phyloP scores from a whole-genome alignment of 2,113 vertebrate genomes.

The Periophthalmodon schlosseri region DNA sequence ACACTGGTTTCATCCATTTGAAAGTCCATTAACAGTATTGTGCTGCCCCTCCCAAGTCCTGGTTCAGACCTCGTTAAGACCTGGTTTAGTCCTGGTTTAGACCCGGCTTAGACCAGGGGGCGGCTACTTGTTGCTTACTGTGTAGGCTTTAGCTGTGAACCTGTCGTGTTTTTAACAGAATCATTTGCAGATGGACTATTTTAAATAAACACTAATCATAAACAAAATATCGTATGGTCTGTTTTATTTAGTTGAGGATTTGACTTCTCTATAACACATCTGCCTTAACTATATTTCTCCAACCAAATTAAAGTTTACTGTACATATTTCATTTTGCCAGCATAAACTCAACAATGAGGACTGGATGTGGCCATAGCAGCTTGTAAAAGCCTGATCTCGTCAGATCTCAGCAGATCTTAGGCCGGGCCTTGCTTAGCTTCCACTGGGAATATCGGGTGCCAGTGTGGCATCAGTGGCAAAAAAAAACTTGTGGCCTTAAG shows the following conservation, averaged over 20 bases:
- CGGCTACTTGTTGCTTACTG: slow-evolving; percentile 85
- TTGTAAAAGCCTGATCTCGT: no score
- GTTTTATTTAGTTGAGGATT: not conserved
- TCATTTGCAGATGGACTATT: slow-evolving; percentile 80
- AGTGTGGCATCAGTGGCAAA: no score
- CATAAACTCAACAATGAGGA: no score
- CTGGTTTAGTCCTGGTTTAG: slow-evolving; percentile 39
- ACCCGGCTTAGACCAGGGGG: slow-evolving; percentile 43
- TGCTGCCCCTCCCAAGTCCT: slow-evolving; percentile 1
- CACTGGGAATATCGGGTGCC: no score
- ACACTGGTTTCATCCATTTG: not conserved
- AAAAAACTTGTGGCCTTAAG: no score
- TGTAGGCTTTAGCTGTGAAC: slow-evolving; percentile 96
- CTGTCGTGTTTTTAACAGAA: slow-evolving; percentile 85
- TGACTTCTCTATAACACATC: not conserved
- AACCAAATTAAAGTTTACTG: no score
- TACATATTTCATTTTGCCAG: no score
- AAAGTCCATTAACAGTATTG: slow-evolving; percentile 24
- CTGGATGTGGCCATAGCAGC: no score
- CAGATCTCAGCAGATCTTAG: no score
- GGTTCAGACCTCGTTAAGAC: slow-evolving; percentile 1
- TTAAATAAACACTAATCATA: slow-evolving; percentile 84
- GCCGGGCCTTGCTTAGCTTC: no score
- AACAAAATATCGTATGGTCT: slow-evolving; percentile 38
- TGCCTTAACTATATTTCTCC: no score